A percentile compares a stretch with the other conserved stretches of the same genome.
phyloP scores from a whole-genome alignment of 2,888 invertebrate species.

The Microplitis deprimator region DNA sequence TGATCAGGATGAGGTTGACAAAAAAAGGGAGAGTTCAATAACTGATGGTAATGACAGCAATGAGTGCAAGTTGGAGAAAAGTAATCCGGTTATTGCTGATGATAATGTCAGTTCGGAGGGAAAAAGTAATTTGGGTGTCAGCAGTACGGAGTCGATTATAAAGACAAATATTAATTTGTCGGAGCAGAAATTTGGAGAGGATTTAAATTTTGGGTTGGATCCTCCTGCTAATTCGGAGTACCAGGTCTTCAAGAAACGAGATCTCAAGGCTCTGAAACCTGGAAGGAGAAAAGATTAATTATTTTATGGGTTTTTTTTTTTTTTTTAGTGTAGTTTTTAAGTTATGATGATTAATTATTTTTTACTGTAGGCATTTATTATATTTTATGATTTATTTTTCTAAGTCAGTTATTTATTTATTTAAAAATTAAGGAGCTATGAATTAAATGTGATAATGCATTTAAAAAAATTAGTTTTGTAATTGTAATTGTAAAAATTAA shows the following conservation, averaged over 20 bases:
- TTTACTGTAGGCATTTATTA: background rate
- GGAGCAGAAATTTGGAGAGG: constrained; percentile 56
- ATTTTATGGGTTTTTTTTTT: background rate
- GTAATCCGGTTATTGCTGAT: background rate
- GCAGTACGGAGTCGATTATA: constrained; percentile 42
- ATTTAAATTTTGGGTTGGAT: constrained; percentile 52
- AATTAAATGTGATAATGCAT: background rate
- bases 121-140: background rate
- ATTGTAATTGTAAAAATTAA: background rate
- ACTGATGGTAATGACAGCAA: background rate
- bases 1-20: constrained; percentile 32
- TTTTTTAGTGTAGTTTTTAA: background rate
- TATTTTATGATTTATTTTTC: background rate
- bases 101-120: background rate
- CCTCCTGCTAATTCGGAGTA: constrained; percentile 50
- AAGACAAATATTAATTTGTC: constrained; percentile 60
- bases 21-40: constrained; percentile 7
- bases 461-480: background rate
- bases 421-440: too few species aligned
- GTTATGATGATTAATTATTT: background rate
- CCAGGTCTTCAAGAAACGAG: constrained; percentile 59
- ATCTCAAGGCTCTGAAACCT: constrained; percentile 56
- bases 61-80: constrained; percentile 32
- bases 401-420: background rate
- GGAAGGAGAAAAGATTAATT: background rate